Conservation (phyloP, 2,113 vertebrate genomes). For the Paramormyrops kingsleyae region DNA sequence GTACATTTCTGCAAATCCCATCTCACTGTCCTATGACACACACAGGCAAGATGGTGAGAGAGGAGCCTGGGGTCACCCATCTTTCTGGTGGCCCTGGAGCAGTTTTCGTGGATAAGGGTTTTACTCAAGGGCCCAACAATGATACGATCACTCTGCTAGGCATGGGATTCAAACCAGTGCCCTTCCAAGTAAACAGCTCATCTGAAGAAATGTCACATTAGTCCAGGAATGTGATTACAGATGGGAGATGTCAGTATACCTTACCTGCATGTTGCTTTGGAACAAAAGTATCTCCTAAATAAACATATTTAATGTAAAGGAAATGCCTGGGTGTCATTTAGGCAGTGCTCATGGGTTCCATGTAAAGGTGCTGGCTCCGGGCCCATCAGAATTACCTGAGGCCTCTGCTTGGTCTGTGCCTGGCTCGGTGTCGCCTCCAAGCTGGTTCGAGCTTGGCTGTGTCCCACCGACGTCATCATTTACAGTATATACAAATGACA, state of each 20-base stretch:
- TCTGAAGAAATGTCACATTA: not conserved
- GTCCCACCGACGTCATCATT: slow-evolving; percentile 99
- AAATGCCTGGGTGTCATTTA: not conserved
- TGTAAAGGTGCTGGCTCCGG: not conserved
- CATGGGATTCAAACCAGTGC: not conserved
- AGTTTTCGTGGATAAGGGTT: not conserved
- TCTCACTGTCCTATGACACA: not conserved
- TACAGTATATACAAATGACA: slow-evolving; percentile 99
- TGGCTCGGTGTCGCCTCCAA: slow-evolving; percentile 95
- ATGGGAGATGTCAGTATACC: not conserved
- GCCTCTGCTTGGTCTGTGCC: slow-evolving; percentile 82
- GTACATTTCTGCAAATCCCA: not conserved
- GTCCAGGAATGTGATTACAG: not conserved
- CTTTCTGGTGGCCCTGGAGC: not conserved
- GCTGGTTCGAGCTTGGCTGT: slow-evolving; percentile 86
- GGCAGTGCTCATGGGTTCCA: not conserved
- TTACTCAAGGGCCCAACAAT: not conserved
- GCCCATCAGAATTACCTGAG: slow-evolving; percentile 52
- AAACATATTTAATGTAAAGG: not conserved
- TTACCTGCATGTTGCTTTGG: not conserved
- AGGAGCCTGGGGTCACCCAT: not conserved
- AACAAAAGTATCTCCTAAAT: not conserved
- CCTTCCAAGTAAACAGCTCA: not conserved
- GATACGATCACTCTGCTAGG: not conserved
- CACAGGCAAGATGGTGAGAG: not conserved